Evolutionary conservation across 2,113 vertebrate species (phyloP), one percentile per base, ranked within the genome.

Genomic region (Oncorhynchus tshawytscha): DNA sequence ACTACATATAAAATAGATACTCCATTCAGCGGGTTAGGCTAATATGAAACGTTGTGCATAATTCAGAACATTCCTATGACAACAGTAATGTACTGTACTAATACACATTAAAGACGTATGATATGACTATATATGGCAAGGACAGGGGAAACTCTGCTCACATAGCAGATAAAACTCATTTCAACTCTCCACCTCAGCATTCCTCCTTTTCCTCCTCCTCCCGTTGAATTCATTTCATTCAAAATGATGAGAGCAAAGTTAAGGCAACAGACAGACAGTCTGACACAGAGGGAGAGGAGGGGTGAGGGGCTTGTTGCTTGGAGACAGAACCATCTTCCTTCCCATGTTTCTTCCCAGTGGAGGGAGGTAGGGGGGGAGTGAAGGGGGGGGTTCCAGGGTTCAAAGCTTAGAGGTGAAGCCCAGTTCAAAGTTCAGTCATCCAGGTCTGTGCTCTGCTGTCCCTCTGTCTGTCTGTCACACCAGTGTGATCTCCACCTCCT

Each of bases 41-140:
- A 54, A 94, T 93, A 92, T 90, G 92, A 91, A 90, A 88, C 73
- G 87, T 83, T 86, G 85, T 88, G 89, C 83, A 91, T 84, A 8
- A 89, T 88, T 69, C 76, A 85, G 93, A 93, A 95, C 94, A 91
- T 94, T 94, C 93, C 94, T 93, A 95, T 95, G 95, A 94, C 92
- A 90, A 97, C 96, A 98, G 96, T 98, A 98, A 98, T 97, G 96
- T 97, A 97, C 96, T 97, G 97, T 98, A 97, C 94, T 94, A 94
- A 94, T 90, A 94, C 94, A 95, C 92, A 92, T 90, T 94, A 91
- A 91, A 91, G 89, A 94, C 89, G 86, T 82, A 92, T 77, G 91
- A 90, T 94, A 77, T 45, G 89, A 94, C 82, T 92, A 91, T 87
- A 90, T 80, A 88, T 86, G 90, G 0, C 64, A 29, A 80, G 51